phyloP scores from a whole-genome alignment of 1,140 invertebrate genomes.

The Phocides pigmalion region DNA sequence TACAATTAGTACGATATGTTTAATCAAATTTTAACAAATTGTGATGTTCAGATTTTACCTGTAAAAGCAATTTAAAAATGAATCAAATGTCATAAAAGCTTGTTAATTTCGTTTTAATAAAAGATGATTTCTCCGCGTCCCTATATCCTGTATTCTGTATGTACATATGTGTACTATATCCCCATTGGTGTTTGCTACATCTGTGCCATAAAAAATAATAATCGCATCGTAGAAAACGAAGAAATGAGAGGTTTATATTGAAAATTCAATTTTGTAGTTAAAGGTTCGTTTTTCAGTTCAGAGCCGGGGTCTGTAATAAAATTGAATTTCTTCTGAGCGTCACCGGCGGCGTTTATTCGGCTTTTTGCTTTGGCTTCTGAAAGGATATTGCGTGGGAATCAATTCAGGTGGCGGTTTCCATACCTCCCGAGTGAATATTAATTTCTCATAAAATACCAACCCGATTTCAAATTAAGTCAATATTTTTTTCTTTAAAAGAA shows the following conservation, averaged over 20 bases:
- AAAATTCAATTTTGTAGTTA: conserved; percentile 32
- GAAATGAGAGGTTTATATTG: conserved; percentile 25
- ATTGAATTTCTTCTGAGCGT: conserved; percentile 69
- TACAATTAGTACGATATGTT: no score
- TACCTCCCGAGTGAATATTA: conserved; percentile 65
- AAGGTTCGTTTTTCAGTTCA: conserved; percentile 50
- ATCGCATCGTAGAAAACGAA: neutral
- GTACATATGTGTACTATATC: no score
- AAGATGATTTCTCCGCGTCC: no score
- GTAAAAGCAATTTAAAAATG: no score
- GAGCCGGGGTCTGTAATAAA: conserved; percentile 62
- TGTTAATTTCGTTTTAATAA: no score
- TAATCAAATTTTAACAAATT: no score
- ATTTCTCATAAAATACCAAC: conserved; percentile 56
- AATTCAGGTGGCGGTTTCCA: conserved; percentile 72
- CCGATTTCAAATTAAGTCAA: conserved; percentile 29
- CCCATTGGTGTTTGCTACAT: no score
- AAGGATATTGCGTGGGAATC: conserved; percentile 79
- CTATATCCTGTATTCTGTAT: no score
- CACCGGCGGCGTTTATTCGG: conserved; percentile 66
- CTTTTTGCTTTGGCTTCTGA: conserved; percentile 72
- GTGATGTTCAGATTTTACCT: no score
- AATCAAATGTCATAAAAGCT: no score
- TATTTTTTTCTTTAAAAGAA: conserved; percentile 12
- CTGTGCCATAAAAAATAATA: neutral